Base-by-base conservation (phyloP, 2,888 invertebrate genomes). In the Dryadula phaetusa region DNA sequence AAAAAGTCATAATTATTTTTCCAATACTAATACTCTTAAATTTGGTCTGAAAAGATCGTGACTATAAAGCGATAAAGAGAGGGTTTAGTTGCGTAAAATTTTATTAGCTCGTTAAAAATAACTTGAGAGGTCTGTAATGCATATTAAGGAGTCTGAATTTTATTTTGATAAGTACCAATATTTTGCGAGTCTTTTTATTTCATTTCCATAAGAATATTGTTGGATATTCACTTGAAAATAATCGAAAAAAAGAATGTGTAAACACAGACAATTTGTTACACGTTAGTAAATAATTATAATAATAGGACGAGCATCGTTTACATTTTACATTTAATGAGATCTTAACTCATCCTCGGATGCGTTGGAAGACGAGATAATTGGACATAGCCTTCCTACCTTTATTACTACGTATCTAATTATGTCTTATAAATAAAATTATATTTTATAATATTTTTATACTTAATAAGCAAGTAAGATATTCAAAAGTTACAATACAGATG, bases 351-450 rank as follows among this genome's bases (percentile, higher is more conserved):
- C 44, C 56, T 71, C 46, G 44, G 44, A 54, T 61, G 63, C 49
- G 63, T 69, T 75, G 75, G 75, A 75, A 75, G 75, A 75, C 75
- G 61, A 74, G 67, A 72, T 34, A 61, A 46, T 64, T 66, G 47
- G 49, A 68, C 49, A 68, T 66, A 44, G 54, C 46, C 62, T 37
- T 16, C 22, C 42, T 65, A 65, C 34, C 37, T 52, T 28, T 53
- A 34, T 25, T 28, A 14, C 7, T 42, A 25, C 18, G 4, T 28
- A 44, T 0, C 18, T 25, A 44, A 16, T 0, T 28, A 62, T 10
- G 12, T 25, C 37, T n/a, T 32, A 53, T 18, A 12, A 37, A 64
- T 44, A 20, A 7, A 52, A 52, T 34, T 34, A 47, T n/a, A n/a
- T n/a, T n/a, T n/a, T n/a, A n/a, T n/a, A n/a, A n/a, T n/a, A n/a